Conservation (phyloP, 2,113 vertebrate genomes). For the Ovis aries region DNA sequence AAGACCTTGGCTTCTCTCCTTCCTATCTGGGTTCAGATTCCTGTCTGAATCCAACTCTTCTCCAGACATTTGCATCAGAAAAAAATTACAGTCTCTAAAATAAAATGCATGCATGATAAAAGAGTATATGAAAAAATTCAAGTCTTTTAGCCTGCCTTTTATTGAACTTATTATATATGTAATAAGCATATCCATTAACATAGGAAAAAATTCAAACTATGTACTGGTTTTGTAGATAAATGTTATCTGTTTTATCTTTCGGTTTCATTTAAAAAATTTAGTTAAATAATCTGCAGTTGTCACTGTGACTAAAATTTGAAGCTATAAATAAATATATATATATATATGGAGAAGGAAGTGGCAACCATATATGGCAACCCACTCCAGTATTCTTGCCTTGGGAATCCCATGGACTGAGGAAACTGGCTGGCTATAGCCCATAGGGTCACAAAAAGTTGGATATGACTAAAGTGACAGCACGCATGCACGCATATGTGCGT, state of each 20-base stretch:
- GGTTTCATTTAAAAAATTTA: background rate
- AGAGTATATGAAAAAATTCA: background rate
- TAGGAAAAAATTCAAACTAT: background rate
- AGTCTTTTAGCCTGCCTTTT: background rate
- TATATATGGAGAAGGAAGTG: background rate
- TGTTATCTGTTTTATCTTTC: background rate
- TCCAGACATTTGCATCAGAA: background rate
- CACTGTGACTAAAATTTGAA: background rate
- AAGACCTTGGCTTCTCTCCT: background rate
- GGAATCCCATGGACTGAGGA: background rate
- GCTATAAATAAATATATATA: rapidly evolving
- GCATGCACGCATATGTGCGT: rapidly evolving
- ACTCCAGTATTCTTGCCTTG: background rate
- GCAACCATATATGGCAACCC: background rate
- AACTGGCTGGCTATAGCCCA: background rate
- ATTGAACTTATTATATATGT: background rate
- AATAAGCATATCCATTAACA: background rate
- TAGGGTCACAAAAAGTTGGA: background rate
- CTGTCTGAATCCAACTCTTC: background rate
- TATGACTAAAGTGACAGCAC: background rate
- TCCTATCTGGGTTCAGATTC: background rate
- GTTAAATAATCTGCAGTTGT: background rate
- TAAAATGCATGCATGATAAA: background rate
- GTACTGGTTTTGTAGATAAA: background rate
- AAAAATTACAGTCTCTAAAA: background rate